Percentiles rank a stretch among this genome's conserved stretches.
Evolutionary conservation across 2,113 vertebrate species (phyloP).

Genomic region (Antennarius striatus): DNA sequence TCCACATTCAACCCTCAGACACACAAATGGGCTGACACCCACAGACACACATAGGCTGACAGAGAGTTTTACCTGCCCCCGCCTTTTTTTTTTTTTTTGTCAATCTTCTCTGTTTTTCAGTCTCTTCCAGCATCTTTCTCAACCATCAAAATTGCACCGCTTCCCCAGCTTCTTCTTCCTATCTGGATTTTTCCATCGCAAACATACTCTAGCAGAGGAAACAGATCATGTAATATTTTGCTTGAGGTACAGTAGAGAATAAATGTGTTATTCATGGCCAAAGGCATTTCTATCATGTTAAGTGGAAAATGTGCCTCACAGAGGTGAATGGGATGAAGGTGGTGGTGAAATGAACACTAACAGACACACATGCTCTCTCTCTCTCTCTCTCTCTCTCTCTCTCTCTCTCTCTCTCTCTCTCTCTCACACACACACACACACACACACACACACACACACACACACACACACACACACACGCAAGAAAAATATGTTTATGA

Average conservation of each 20-base stretch:
- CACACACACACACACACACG: background rate
- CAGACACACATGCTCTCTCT: background rate
- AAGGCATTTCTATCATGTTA: conserved; percentile 70
- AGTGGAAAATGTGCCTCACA: conserved; percentile 62
- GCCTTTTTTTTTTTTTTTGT: conserved; percentile 3
- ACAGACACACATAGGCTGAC: conserved; percentile 33
- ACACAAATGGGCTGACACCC: conserved; percentile 42
- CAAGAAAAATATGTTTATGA: conserved; percentile 24
- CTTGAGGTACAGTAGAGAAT: conserved; percentile 61
- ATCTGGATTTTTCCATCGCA: conserved; percentile 33
- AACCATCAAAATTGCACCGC: conserved; percentile 38
- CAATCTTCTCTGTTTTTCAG: conserved; percentile 40
- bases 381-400: too few relatives aligned
- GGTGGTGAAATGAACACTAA: conserved; percentile 51
- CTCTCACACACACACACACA: background rate
- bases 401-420: too few relatives aligned
- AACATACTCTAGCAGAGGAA: conserved; percentile 51
- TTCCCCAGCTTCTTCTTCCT: conserved; percentile 32
- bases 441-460: background rate
- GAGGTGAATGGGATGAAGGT: conserved; percentile 65
- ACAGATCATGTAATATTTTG: conserved; percentile 58
- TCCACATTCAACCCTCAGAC: conserved; percentile 63
- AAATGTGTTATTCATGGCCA: conserved; percentile 68
- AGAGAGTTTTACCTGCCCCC: conserved; percentile 9
- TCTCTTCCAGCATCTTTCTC: conserved; percentile 28